Evolutionary conservation across 2,888 invertebrate genomes (phyloP).

Genomic region (Lissonota sp.): DNA sequence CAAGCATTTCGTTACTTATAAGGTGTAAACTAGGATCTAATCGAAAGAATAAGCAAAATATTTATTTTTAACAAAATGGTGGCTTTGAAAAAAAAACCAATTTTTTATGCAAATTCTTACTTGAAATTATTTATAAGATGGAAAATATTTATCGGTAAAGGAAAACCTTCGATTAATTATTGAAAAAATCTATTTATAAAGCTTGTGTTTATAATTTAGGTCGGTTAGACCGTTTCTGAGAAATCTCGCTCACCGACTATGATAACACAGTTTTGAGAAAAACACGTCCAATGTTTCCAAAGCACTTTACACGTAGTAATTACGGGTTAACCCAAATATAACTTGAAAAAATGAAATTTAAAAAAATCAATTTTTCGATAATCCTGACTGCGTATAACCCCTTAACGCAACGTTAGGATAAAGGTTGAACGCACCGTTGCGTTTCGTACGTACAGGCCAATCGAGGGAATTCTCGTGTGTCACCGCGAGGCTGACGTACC

Average conservation of each 20-base stretch:
- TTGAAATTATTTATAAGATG: too few species aligned
- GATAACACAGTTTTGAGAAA: slow-evolving; percentile 27
- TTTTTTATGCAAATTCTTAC: too few species aligned
- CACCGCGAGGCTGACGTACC: slow-evolving; percentile 43
- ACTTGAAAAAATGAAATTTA: background rate
- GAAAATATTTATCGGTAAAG: too few species aligned
- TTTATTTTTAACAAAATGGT: too few species aligned
- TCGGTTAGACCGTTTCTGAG: slow-evolving; percentile 68
- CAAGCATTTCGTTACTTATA: background rate
- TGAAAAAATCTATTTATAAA: too few species aligned
- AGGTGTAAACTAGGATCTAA: slow-evolving; percentile 21
- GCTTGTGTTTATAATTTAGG: too few species aligned
- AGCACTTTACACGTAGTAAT: slow-evolving; percentile 13
- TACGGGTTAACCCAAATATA: background rate
- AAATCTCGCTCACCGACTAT: slow-evolving; percentile 54
- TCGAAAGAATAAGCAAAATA: too few species aligned
- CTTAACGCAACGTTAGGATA: slow-evolving; percentile 30
- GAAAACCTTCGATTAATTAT: too few species aligned
- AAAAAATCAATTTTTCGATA: background rate
- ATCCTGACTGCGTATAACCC: too few species aligned
- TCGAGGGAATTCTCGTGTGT: slow-evolving; percentile 47
- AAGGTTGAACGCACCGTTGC: slow-evolving; percentile 49
- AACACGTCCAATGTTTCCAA: slow-evolving; percentile 54
- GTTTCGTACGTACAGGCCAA: slow-evolving; percentile 32
- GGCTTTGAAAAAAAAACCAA: too few species aligned